phyloP scores from a whole-genome alignment of 1,140 invertebrate genomes.

The Sycophaga agraensis region DNA sequence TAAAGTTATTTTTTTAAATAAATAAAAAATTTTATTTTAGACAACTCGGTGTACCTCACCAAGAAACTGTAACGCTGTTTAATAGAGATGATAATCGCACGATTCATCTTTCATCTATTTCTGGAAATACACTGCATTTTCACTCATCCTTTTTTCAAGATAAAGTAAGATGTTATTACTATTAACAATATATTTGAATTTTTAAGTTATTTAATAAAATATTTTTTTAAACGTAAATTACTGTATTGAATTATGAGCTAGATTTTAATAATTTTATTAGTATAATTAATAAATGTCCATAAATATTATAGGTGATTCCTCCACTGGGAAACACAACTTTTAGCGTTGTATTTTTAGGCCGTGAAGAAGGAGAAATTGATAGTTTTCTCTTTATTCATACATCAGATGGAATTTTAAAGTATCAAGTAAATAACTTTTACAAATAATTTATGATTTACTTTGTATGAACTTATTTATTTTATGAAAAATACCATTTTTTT shows the following conservation, averaged over 20 bases:
- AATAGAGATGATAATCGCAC: conserved; percentile 76
- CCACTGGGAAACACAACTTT: conserved; percentile 92
- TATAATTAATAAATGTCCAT: background rate
- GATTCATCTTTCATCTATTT: conserved; percentile 83
- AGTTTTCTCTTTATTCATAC: conserved; percentile 92
- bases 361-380: conserved; percentile 84
- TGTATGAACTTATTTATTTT: background rate
- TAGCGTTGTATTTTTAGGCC: conserved; percentile 91
- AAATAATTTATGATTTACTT: background rate
- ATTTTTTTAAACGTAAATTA: too few relatives aligned
- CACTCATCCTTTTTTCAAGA: conserved; percentile 91
- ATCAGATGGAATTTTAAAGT: conserved; percentile 82
- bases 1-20: too few relatives aligned
- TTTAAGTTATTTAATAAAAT: background rate
- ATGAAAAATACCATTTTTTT: conserved; percentile 26
- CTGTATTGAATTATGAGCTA: too few relatives aligned
- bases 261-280: too few relatives aligned
- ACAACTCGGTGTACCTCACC: conserved; percentile 79
- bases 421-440: conserved; percentile 60
- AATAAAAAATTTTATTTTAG: conserved; percentile 51
- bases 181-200: background rate
- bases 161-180: conserved; percentile 77
- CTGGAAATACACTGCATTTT: conserved; percentile 84
- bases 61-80: conserved; percentile 76
- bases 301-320: conserved; percentile 70